A percentile compares a stretch with the other conserved stretches of the same genome.
These are phyloP conservation scores for Camponotus fellah DNA, from an alignment of 2,888 invertebrate genomes.

Conservation along the genomic window DNA sequence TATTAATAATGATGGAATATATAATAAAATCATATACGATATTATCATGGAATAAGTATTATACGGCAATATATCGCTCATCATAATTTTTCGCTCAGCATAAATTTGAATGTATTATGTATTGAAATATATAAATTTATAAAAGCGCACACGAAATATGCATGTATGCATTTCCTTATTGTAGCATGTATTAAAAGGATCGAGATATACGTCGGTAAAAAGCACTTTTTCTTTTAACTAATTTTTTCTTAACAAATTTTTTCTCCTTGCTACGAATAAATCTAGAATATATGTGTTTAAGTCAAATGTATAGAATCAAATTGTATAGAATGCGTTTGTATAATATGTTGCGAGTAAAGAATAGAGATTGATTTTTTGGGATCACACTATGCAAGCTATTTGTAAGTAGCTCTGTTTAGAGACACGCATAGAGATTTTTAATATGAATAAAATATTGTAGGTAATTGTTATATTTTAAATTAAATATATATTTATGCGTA, in stretches of 20 bases:
- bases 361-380: neutral
- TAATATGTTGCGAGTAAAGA: neutral
- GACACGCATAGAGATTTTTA: neutral
- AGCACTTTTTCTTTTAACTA: neutral
- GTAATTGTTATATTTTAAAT: neutral
- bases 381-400: neutral
- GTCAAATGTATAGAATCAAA: neutral
- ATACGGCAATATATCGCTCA: neutral
- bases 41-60: neutral
- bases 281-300: neutral
- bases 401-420: neutral
- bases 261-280: neutral
- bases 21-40: neutral
- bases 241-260: neutral
- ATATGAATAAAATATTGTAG: neutral
- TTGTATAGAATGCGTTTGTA: neutral
- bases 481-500: neutral
- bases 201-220: neutral
- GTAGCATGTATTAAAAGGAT: neutral
- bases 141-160: neutral
- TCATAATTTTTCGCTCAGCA: neutral
- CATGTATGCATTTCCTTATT: neutral
- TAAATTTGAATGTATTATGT: neutral
- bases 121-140: neutral
- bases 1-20: too few relatives aligned